These are phyloP conservation scores for Rhinoderma darwinii DNA, from an alignment of 2,113 vertebrate species.

Conservation along the genomic window DNA sequence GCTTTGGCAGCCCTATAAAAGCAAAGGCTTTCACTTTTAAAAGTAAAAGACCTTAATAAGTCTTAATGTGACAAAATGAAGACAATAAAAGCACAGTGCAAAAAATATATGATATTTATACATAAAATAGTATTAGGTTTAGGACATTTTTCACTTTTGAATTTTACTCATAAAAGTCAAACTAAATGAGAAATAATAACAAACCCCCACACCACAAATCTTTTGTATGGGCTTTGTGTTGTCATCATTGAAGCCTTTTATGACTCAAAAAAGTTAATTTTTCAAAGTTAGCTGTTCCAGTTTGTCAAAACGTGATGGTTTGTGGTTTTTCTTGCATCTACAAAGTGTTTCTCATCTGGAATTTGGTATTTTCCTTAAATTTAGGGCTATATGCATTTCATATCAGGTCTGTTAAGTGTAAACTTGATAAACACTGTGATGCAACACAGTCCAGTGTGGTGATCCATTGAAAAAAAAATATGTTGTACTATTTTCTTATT, in stretches of 20 bases:
- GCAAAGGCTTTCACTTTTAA: constrained; percentile 48
- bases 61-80: constrained; percentile 55
- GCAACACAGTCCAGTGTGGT: neutral
- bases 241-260: neutral
- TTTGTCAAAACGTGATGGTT: neutral
- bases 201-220: constrained; percentile 12
- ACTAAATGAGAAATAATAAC: neutral
- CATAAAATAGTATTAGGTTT: constrained; percentile 4
- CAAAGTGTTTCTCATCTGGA: neutral
- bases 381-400: neutral
- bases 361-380: neutral
- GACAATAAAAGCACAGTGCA: constrained; percentile 38
- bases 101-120: constrained; percentile 40
- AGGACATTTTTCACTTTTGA: constrained; percentile 13
- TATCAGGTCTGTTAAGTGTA: neutral
- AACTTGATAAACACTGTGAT: neutral
- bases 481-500: neutral
- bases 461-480: neutral
- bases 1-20: constrained; percentile 56
- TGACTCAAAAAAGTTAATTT: neutral
- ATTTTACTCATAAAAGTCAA: constrained; percentile 3
- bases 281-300: neutral
- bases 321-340: neutral
- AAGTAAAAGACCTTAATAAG: constrained; percentile 50
- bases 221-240: neutral